Conservation (phyloP, 64 coral and sea anemone species). For the Hydrozoanthus tunicans region DNA sequence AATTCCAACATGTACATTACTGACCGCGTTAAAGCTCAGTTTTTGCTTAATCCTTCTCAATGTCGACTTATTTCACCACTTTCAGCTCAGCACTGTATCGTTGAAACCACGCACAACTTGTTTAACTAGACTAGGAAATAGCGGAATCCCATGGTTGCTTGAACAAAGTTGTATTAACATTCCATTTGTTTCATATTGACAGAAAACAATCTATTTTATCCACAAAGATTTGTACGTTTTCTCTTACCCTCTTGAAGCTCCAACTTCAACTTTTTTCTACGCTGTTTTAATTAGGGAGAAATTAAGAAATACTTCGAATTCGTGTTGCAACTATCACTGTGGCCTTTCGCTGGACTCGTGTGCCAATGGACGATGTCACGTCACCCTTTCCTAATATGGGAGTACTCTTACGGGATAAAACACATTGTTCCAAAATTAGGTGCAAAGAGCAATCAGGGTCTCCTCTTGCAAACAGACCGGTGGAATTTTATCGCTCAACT, state of each 20-base stretch:
- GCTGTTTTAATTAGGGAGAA: not conserved
- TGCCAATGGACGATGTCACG: conserved; percentile 25
- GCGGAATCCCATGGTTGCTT: conserved; percentile 32
- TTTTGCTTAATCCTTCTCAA: conserved; percentile 17
- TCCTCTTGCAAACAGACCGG: conserved; percentile 12
- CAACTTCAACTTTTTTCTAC: not conserved
- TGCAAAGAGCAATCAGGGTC: not conserved
- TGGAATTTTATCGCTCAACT: conserved; percentile 20
- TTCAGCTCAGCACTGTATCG: conserved; percentile 11
- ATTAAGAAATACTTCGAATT: conserved; percentile 15
- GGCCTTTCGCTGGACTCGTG: not conserved
- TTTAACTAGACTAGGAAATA: conserved; percentile 45
- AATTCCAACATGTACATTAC: conserved; percentile 27
- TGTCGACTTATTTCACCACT: conserved; percentile 49
- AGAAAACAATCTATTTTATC: not conserved
- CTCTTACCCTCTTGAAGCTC: not conserved
- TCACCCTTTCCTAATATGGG: conserved; percentile 56
- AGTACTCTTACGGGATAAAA: conserved; percentile 29
- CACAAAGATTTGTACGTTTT: not conserved
- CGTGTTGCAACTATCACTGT: not conserved
- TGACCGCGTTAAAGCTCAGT: not conserved
- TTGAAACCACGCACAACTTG: conserved; percentile 38
- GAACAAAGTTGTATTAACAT: conserved; percentile 2
- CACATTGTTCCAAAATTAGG: conserved; percentile 45
- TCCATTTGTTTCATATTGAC: conserved; percentile 15